phyloP scores from a whole-genome alignment of 2,113 vertebrate genomes.

The Ameiurus melas region DNA sequence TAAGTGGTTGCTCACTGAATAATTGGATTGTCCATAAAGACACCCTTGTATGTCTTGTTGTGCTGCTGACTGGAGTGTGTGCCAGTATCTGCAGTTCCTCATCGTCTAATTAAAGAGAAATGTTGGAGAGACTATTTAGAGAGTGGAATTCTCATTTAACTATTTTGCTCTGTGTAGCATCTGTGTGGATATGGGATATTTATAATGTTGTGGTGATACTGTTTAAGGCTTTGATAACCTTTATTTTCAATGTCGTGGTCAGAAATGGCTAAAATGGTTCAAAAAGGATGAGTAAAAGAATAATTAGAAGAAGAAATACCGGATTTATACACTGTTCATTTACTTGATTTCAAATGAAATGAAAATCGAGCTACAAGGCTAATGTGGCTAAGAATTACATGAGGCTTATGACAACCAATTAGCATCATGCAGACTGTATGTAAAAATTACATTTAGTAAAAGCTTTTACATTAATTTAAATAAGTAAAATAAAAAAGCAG shows the following conservation, averaged over 20 bases:
- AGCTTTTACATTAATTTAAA: no score
- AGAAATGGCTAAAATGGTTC: background rate
- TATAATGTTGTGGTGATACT: background rate
- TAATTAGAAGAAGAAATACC: background rate
- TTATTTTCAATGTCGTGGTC: background rate
- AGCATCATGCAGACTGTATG: background rate
- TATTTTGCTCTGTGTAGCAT: background rate
- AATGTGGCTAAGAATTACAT: background rate
- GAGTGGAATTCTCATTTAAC: background rate
- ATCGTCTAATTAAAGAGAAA: background rate
- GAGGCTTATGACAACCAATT: background rate
- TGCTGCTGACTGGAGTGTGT: background rate
- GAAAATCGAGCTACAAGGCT: background rate
- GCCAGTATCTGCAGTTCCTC: background rate
- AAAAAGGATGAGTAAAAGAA: background rate
- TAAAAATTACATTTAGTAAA: no score
- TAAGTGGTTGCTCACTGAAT: constrained; percentile 19
- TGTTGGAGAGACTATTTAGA: background rate
- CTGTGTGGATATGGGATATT: background rate
- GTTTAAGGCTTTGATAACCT: background rate
- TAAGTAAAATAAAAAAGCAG: no score
- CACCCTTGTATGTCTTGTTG: background rate
- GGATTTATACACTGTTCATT: background rate
- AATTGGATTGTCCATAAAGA: background rate
- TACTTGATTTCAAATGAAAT: background rate